phyloP scores from a whole-genome alignment of 2,113 vertebrate species.

The Hystrix brachyura region DNA sequence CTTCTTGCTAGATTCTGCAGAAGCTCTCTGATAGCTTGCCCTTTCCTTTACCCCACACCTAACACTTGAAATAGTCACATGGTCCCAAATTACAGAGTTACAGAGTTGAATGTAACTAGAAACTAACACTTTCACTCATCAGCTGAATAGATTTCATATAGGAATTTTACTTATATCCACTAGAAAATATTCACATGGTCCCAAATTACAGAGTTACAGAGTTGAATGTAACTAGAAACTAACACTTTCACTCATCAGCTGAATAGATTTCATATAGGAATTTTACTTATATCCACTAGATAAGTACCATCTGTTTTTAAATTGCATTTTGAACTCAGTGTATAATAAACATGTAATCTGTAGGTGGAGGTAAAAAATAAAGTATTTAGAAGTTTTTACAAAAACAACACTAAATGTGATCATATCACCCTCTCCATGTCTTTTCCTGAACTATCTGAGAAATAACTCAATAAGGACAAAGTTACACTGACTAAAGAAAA shows the following conservation, averaged over 20 bases:
- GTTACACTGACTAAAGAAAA: neutral
- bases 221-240: neutral
- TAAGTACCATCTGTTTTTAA: neutral
- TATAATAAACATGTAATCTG: neutral
- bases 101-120: neutral
- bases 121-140: neutral
- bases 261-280: neutral
- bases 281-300: slow-evolving; percentile 14
- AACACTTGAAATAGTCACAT: neutral
- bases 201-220: neutral
- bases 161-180: neutral
- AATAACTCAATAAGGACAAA: neutral
- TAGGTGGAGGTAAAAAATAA: slow-evolving; percentile 40
- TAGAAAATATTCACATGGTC: neutral
- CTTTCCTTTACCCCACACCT: neutral
- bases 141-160: neutral
- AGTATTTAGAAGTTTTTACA: neutral
- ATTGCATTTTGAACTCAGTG: slow-evolving; percentile 35
- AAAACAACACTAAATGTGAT: neutral
- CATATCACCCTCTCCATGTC: neutral
- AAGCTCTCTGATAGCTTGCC: neutral
- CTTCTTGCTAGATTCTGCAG: neutral
- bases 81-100: neutral
- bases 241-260: neutral
- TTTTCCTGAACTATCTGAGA: neutral